Evolutionary conservation across 2,888 invertebrate species (phyloP).

Genomic region (Yponomeuta plumbellus): DNA sequence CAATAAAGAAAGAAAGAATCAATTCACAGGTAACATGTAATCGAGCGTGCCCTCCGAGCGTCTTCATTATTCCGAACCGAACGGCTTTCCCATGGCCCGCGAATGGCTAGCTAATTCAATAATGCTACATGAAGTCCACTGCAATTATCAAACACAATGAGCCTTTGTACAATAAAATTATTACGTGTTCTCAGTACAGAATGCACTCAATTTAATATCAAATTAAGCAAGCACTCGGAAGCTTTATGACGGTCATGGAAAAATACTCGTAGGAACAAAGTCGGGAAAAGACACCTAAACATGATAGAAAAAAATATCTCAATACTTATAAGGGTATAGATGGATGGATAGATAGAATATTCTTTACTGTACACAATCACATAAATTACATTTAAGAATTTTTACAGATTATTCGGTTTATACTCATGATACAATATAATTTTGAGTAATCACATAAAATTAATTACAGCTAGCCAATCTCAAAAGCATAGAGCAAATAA

Average conservation of each 20-base stretch:
- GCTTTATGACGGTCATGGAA: background rate
- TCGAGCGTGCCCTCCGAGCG: conserved; percentile 31
- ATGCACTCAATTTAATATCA: conserved; percentile 18
- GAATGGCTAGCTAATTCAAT: conserved; percentile 34
- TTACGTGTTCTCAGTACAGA: conserved; percentile 42
- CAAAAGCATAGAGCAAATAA: background rate
- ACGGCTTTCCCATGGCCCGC: conserved; percentile 20
- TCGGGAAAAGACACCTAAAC: background rate
- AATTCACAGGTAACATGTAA: conserved; percentile 8
- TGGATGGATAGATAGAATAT: no score
- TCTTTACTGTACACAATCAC: no score
- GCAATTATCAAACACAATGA: conserved; percentile 43
- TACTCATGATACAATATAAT: no score
- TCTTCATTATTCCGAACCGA: conserved; percentile 39
- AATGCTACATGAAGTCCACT: conserved; percentile 29
- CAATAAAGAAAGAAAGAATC: conserved; percentile 11
- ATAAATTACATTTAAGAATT: no score
- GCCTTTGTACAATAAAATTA: conserved; percentile 45
- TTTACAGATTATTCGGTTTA: no score
- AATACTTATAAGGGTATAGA: no score
- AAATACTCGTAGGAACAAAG: background rate
- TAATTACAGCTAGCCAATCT: no score
- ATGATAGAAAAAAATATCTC: no score
- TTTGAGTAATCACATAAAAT: no score
- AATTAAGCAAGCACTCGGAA: background rate